Evolutionary conservation across 2,888 invertebrate genomes (phyloP), one percentile per base, ranked within the genome.

Genomic region (Meteorus cinctellus): DNA sequence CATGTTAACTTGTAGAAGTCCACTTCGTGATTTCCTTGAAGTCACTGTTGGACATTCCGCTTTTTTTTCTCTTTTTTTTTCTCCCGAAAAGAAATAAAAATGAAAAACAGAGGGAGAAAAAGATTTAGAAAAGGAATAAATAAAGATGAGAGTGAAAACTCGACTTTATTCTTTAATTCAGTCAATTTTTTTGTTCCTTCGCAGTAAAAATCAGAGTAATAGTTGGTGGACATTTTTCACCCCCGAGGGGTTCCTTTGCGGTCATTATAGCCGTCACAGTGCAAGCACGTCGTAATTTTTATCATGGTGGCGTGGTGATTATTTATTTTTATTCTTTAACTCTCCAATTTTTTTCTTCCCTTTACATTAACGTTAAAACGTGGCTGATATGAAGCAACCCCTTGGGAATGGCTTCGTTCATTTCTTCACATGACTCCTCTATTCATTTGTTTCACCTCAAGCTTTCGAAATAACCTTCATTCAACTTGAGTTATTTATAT

Each of bases 211-310:
- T 75, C 72, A 72, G 59, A 66, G 72, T 66, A 60, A 65, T 36
- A 59, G 75, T 75, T 63, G 65, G 59, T 45, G 60, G 60, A 60
- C 45, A 72, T 75, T 71, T 75, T 75, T 72, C 41, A 67, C 70
- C 66, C 60, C 66, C 71, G 24, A 66, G 75, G 63, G 41, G 66
- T 75, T 66, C 55, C 69, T 63, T 48, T 55, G 59, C 59, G 70
- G 72, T 75, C 72, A 72, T 75, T 75, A 71, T 67, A 72, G 66
- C 45, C 72, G 75, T 75, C 67, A 75, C 75, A 75, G 65, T 31
- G 51, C 55, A 31, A 71, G 66, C 51, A 55, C 62, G 45, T 74
- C 34, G 60, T 62, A 62, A 62, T 74, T 74, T 74, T 62, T 74
- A 68, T 75, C 62, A 62, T 12, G 59, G 27, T 70, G 45, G 34